These are phyloP conservation scores for Agrochola macilenta DNA, from an alignment of 2,888 invertebrate species.

Conservation along the genomic window DNA sequence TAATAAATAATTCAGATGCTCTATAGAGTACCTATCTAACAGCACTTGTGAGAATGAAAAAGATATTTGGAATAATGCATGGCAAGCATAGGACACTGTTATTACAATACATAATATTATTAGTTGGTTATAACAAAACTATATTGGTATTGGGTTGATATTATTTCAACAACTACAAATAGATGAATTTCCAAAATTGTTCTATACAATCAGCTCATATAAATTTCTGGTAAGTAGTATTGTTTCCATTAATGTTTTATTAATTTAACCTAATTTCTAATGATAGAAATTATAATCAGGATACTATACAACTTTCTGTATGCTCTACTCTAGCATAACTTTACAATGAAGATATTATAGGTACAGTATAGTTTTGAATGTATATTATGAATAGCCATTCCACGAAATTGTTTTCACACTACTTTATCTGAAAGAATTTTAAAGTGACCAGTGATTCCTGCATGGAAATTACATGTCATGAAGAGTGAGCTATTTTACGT, in stretches of 20 bases:
- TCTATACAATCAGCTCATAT: background rate
- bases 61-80: background rate
- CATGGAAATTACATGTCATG: constrained; percentile 17
- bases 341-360: background rate
- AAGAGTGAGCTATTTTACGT: constrained; percentile 6
- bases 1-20: background rate
- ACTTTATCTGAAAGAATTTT: background rate
- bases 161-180: background rate
- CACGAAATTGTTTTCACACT: background rate
- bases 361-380: background rate
- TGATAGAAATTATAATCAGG: background rate
- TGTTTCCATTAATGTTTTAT: constrained; percentile 8
- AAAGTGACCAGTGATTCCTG: background rate
- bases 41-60: background rate
- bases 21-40: background rate
- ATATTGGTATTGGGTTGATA: background rate
- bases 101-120: background rate
- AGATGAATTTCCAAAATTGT: background rate
- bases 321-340: background rate
- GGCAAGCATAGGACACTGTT: background rate
- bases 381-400: background rate
- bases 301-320: background rate
- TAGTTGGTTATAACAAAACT: background rate
- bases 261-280: constrained; percentile 24
- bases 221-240: no score